Evolutionary conservation across 2,797 vertebrate species (phyloP), one percentile per base, ranked within the genome.

Genomic region (Eupleurogrammus muticus): DNA sequence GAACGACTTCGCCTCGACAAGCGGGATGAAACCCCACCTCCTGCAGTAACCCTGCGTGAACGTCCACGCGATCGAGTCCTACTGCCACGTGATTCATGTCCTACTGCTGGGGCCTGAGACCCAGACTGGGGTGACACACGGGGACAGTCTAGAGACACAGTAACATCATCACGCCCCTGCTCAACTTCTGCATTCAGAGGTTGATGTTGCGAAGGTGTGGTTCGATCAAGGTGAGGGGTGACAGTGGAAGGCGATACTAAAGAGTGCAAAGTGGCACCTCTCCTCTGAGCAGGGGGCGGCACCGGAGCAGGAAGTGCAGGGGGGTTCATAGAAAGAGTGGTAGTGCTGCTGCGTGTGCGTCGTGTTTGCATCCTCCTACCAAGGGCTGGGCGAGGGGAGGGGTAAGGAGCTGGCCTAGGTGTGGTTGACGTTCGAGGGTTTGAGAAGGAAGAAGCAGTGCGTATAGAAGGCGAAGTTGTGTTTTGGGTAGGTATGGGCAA

Each of bases 1-100:
- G 97, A 97, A 38, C 96, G 96, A 80, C 96, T 98, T 82, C 95
- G 92, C 75, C 96, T 94, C 14, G 90, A 94, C 52, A 94, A 74
- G 21, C 95, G 93, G 67, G 93, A 85, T 89, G 95, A 79, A 86
- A 84, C 77, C 86, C 92, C 70, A 62, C 80, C 75, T 11, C 85
- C 89, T 13, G 91, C 73, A 77, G 92, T 80, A 82, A 92, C 92
- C 92, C 90, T 94, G 55, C 92, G 95, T 57, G 83, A 90, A 51
- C 93, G 93, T 16, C 92, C 95, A 34, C 94, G 92, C 35, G 94
- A 93, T 95, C 96, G 95, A 91, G 96, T 95, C 90, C 95, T 95
- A 34, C 93, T 95, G 73, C 93, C 92, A 61, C 93, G 94, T 2
- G 92, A 82, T 64, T 95, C 94, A 0, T 88, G 67, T 63, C 89